These are phyloP conservation scores for Drosophila prostipennis DNA, from an alignment of 2,888 invertebrate species.

Conservation along the genomic window DNA sequence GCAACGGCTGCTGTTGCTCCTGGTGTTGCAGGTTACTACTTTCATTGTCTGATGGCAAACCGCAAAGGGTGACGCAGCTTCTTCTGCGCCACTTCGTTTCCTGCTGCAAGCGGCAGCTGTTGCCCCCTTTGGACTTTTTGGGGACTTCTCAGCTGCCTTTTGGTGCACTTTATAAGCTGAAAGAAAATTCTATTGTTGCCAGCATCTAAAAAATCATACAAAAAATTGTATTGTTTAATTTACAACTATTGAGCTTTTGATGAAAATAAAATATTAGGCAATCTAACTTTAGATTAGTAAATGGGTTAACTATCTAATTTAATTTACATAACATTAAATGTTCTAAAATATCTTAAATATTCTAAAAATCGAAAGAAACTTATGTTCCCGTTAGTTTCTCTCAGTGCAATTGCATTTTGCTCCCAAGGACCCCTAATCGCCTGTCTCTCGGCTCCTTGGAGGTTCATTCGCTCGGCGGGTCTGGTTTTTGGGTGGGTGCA, in stretches of 20 bases:
- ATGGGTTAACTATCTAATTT: too few relatives aligned
- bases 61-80: constrained; percentile 25
- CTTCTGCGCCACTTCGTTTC: constrained; percentile 18
- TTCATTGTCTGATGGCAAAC: constrained; percentile 26
- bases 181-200: background rate
- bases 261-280: too few relatives aligned
- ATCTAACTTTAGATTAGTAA: too few relatives aligned
- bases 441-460: constrained; percentile 12
- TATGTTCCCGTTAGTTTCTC: background rate
- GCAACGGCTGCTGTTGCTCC: background rate
- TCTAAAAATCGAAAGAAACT: too few relatives aligned
- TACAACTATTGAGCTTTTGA: too few relatives aligned
- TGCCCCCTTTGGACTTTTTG: constrained; percentile 11
- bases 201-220: too few relatives aligned
- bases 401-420: constrained; percentile 2
- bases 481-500: constrained; percentile 7
- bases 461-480: constrained; percentile 7
- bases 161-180: constrained; percentile 2
- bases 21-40: constrained; percentile 20
- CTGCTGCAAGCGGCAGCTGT: constrained; percentile 23
- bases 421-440: constrained; percentile 24
- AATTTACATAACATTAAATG: too few relatives aligned
- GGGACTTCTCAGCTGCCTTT: constrained; percentile 1
- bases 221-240: too few relatives aligned
- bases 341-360: too few relatives aligned